phyloP scores from a whole-genome alignment of 1,140 invertebrate species.

The Laupala kohalensis region DNA sequence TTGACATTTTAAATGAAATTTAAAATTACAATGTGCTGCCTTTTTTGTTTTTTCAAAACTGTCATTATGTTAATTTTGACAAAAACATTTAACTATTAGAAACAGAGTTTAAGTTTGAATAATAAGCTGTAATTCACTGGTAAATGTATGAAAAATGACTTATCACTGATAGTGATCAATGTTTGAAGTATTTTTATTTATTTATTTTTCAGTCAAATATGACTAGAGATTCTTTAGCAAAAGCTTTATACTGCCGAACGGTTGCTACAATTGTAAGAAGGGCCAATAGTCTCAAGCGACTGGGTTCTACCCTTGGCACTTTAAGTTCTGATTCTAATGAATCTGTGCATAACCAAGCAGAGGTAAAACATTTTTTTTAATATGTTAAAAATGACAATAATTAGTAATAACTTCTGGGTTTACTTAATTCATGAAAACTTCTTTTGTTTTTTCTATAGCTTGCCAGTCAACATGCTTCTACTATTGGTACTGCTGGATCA shows the following conservation, averaged over 20 bases:
- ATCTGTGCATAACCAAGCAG: constrained; percentile 77
- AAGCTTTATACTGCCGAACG: constrained; percentile 85
- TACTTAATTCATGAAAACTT: neutral
- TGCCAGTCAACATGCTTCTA: constrained; percentile 75
- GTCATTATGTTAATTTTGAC: no score
- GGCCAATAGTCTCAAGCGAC: constrained; percentile 79
- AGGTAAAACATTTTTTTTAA: constrained; percentile 27
- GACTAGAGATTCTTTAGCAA: constrained; percentile 78
- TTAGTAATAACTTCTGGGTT: neutral
- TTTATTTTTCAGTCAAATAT: constrained; percentile 49
- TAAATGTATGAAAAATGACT: no score
- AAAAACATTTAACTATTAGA: no score
- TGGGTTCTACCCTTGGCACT: constrained; percentile 80
- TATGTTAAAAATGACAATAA: neutral
- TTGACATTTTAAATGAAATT: no score
- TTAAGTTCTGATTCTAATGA: constrained; percentile 83
- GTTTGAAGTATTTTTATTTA: no score
- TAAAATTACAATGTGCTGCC: no score
- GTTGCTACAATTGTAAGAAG: constrained; percentile 87
- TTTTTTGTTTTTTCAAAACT: no score
- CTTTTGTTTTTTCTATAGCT: constrained; percentile 25
- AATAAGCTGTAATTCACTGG: no score
- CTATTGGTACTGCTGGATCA: constrained; percentile 69
- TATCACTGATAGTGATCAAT: no score
- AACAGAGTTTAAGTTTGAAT: no score